phyloP scores from a whole-genome alignment of 2,888 invertebrate species.

The Tetranychus truncatus region DNA sequence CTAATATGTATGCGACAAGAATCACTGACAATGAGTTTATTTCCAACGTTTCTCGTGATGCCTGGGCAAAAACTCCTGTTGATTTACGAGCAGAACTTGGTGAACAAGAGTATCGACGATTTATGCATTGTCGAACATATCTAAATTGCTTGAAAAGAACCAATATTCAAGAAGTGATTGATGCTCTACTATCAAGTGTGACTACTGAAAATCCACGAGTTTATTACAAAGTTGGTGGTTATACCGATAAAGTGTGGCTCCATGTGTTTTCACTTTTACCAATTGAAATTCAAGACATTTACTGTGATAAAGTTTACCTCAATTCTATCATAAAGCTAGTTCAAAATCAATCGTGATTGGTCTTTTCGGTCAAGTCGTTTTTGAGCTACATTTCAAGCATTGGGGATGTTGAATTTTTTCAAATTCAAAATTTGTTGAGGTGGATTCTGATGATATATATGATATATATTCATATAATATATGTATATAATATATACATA shows the following conservation, averaged over 20 bases:
- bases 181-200: slow-evolving; percentile 7
- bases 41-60: neutral
- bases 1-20: neutral
- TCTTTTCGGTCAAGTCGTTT: neutral
- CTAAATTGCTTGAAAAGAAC: neutral
- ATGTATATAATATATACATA: too few species aligned
- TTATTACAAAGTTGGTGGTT: slow-evolving; percentile 13
- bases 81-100: slow-evolving; percentile 12
- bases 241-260: neutral
- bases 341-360: slow-evolving; percentile 2
- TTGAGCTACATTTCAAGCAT: too few species aligned
- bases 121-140: neutral
- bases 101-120: neutral
- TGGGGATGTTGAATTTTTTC: too few species aligned
- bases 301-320: neutral
- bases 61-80: slow-evolving; percentile 11
- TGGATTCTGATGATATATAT: too few species aligned
- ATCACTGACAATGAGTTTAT: neutral
- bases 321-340: neutral
- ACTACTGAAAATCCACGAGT: neutral
- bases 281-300: slow-evolving; percentile 12
- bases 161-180: slow-evolving; percentile 15
- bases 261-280: neutral
- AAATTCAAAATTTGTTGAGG: too few species aligned
- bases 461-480: too few species aligned